These are phyloP conservation scores for Struthio camelus DNA, from an alignment of 2,113 vertebrate genomes.

Conservation along the genomic window DNA sequence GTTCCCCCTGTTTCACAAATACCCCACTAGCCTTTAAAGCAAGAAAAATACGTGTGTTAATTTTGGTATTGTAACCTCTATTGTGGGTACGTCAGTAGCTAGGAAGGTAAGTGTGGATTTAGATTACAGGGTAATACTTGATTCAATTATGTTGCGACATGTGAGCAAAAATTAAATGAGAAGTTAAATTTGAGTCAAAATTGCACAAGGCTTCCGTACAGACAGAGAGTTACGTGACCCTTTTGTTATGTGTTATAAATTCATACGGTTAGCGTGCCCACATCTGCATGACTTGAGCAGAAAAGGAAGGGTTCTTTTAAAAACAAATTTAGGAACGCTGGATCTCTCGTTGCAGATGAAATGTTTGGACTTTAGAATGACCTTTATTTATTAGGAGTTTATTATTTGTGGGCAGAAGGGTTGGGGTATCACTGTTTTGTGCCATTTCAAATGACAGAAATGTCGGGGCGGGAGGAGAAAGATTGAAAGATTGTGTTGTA, in stretches of 20 bases:
- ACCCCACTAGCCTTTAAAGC: background rate
- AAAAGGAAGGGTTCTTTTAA: background rate
- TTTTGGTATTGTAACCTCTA: background rate
- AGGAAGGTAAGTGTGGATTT: background rate
- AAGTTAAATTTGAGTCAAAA: background rate
- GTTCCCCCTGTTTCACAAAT: background rate
- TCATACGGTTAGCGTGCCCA: background rate
- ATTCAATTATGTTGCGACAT: background rate
- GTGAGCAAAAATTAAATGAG: background rate
- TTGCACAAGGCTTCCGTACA: background rate
- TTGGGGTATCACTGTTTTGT: background rate
- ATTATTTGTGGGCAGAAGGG: background rate
- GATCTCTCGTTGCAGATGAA: background rate
- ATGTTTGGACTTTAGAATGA: conserved; percentile 5
- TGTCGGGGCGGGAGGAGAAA: background rate
- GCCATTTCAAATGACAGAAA: conserved; percentile 12
- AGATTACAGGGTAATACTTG: background rate
- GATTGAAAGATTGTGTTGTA: background rate
- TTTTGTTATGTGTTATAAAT: background rate
- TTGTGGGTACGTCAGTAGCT: background rate
- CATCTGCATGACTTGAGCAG: background rate
- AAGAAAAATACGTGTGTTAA: background rate
- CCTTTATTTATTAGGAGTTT: background rate
- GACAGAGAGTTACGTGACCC: background rate
- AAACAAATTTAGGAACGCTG: background rate